phyloP scores from a whole-genome alignment of 2,888 invertebrate species.

The Lamellibrachia satsuma region DNA sequence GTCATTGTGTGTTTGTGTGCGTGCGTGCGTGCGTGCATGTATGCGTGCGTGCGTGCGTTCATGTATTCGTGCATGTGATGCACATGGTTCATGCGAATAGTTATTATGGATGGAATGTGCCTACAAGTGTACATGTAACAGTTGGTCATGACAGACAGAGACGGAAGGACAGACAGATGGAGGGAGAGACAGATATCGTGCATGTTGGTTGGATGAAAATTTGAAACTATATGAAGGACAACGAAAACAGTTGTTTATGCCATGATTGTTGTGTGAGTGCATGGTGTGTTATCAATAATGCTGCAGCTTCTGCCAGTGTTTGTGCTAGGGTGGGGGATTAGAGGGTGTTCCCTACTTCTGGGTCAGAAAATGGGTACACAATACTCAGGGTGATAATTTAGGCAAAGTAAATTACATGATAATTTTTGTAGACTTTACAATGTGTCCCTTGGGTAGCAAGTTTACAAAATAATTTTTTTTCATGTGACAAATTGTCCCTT shows the following conservation, averaged over 20 bases:
- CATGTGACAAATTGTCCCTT: too few relatives aligned
- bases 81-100: background rate
- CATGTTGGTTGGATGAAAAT: background rate
- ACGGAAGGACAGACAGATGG: background rate
- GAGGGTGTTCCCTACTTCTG: background rate
- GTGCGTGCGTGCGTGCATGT: background rate
- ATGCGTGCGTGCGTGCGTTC: background rate
- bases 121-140: too few relatives aligned
- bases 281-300: conserved; percentile 3
- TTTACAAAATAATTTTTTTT: too few relatives aligned
- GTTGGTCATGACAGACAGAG: background rate
- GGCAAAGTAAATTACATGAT: background rate
- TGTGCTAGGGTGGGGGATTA: background rate
- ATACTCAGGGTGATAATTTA: background rate
- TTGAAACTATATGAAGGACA: background rate
- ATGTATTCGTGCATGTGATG: background rate
- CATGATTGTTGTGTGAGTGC: background rate
- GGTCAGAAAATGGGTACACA: background rate
- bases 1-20: background rate
- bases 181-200: background rate
- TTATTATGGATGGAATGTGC: background rate
- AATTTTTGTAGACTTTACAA: background rate
- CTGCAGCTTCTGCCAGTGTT: background rate
- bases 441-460: background rate
- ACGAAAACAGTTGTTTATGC: background rate